These are phyloP conservation scores for Uria lomvia DNA, from an alignment of 2,113 vertebrate species.

Conservation along the genomic window DNA sequence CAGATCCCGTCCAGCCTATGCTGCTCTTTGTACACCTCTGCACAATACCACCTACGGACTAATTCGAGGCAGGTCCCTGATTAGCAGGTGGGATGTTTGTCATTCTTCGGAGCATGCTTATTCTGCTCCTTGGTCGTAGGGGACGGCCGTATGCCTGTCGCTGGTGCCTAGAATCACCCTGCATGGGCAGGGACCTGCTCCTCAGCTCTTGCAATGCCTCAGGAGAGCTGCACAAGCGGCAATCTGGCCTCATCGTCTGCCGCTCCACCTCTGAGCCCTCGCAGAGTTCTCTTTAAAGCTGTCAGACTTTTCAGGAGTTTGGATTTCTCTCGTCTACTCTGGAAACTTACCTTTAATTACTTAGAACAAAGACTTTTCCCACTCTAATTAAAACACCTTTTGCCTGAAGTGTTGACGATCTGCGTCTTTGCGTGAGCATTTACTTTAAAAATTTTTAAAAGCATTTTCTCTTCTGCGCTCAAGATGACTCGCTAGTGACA, in stretches of 20 bases:
- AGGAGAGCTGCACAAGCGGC: neutral
- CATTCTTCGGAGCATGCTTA: neutral
- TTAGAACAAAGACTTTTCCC: constrained; percentile 17
- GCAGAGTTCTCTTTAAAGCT: neutral
- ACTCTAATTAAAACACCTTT: constrained; percentile 27
- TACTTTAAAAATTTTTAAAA: constrained; percentile 10
- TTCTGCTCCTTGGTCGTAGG: neutral
- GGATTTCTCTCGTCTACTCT: neutral
- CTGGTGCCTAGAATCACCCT: neutral
- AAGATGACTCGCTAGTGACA: constrained; percentile 1
- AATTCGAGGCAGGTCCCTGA: neutral
- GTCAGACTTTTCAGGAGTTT: neutral
- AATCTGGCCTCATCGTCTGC: neutral
- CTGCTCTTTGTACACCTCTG: neutral
- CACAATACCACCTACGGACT: neutral
- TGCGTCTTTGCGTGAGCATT: neutral
- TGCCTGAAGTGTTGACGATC: neutral
- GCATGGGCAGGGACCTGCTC: neutral
- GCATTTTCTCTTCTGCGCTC: neutral
- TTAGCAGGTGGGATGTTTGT: neutral
- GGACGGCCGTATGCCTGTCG: neutral
- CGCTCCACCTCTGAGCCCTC: neutral
- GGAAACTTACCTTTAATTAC: neutral
- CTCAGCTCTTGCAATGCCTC: neutral
- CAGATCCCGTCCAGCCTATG: neutral